These are phyloP conservation scores for Conopomorpha cramerella DNA, from an alignment of 1,140 invertebrate genomes.

Conservation along the genomic window DNA sequence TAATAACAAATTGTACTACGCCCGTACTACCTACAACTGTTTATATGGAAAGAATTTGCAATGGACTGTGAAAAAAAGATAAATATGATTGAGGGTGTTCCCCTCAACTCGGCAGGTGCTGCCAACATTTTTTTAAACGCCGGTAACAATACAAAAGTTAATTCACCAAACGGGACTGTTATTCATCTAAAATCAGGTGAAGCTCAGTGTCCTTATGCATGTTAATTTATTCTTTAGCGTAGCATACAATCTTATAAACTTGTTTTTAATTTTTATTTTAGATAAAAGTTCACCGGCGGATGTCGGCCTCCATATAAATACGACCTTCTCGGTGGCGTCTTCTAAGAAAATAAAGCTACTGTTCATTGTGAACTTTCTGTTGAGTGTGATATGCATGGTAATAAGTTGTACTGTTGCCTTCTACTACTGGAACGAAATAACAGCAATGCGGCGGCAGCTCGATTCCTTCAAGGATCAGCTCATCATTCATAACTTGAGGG, in stretches of 20 bases:
- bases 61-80: constrained; percentile 47
- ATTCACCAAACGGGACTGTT: constrained; percentile 31
- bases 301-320: constrained; percentile 48
- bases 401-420: constrained; percentile 38
- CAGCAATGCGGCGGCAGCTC: constrained; percentile 33
- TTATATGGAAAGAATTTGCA: constrained; percentile 30
- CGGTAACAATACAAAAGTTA: constrained; percentile 37
- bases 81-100: constrained; percentile 37
- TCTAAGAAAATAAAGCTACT: constrained; percentile 53
- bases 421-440: constrained; percentile 49
- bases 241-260: no score
- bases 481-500: constrained; percentile 25
- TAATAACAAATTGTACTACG: constrained; percentile 24
- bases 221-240: no score
- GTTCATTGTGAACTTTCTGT: constrained; percentile 43
- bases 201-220: constrained; percentile 13
- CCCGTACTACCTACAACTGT: constrained; percentile 18
- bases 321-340: constrained; percentile 48
- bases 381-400: constrained; percentile 40
- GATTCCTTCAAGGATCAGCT: constrained; percentile 35
- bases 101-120: constrained; percentile 39
- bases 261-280: constrained; percentile 30
- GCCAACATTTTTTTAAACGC: constrained; percentile 51
- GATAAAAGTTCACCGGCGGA: constrained; percentile 31
- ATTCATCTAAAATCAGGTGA: constrained; percentile 53